A percentile compares a stretch with the other conserved stretches of the same genome.
Evolutionary conservation across 2,797 vertebrate genomes (phyloP).

Genomic region (Pantherophis vulpinus): DNA sequence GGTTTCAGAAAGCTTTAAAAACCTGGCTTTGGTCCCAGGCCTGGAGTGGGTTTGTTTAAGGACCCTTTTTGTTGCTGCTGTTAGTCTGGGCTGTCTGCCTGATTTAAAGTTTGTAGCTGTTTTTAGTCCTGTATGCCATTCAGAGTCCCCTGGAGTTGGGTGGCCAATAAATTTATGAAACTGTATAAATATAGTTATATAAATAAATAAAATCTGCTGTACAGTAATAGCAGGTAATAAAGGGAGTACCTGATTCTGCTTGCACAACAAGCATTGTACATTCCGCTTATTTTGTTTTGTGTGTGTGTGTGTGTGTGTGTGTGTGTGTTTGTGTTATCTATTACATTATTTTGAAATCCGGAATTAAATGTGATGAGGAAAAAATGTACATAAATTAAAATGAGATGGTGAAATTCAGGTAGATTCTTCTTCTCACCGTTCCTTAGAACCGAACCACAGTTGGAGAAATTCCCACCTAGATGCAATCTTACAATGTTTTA

Average conservation of each 20-base stretch:
- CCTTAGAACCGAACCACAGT: not conserved
- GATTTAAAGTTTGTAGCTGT: not conserved
- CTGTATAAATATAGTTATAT: not conserved
- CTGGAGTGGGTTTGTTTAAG: not conserved
- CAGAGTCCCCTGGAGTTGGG: not conserved
- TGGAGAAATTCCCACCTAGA: not conserved
- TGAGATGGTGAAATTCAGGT: not conserved
- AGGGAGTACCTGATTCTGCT: not conserved
- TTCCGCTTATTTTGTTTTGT: not conserved
- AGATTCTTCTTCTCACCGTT: not conserved
- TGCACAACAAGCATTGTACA: not conserved
- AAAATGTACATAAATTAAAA: not conserved
- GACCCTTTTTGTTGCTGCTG: not conserved
- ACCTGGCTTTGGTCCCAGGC: not conserved
- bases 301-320: not conserved
- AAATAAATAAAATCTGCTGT: not conserved
- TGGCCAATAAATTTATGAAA: not conserved
- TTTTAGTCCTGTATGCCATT: not conserved
- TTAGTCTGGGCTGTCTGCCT: not conserved
- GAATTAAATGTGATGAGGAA: not conserved
- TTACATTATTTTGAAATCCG: not conserved
- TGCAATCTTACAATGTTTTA: constrained; percentile 24
- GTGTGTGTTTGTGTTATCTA: not conserved
- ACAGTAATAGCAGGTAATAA: not conserved
- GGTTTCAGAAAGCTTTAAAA: not conserved